Evolutionary conservation across 2,888 invertebrate species (phyloP).

Genomic region (Orchesellides sinensis): DNA sequence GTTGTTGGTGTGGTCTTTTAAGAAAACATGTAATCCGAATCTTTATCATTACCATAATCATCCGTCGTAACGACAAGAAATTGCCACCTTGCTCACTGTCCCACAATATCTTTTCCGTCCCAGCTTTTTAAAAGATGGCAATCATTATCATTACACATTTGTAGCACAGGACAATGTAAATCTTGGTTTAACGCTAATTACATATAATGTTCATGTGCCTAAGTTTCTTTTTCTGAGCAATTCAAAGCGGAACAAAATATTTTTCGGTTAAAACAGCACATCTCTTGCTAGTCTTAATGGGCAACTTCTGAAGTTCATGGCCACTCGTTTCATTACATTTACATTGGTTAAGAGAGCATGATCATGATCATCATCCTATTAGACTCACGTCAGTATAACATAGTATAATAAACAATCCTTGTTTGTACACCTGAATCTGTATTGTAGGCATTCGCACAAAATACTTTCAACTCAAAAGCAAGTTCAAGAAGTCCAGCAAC

Average conservation of each 20-base stretch:
- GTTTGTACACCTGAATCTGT: neutral
- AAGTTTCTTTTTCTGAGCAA: neutral
- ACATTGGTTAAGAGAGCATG: slow-evolving; percentile 2
- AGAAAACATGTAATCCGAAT: neutral
- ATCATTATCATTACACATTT: too few relatives aligned
- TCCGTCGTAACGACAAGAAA: neutral
- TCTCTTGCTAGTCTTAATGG: neutral
- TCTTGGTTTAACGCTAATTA: neutral
- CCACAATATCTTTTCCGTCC: neutral
- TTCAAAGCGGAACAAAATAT: neutral
- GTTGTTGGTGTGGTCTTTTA: neutral
- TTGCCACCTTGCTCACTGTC: neutral
- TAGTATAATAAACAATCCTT: neutral
- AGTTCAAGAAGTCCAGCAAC: neutral
- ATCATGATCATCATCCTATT: neutral
- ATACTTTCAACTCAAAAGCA: neutral
- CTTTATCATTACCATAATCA: neutral
- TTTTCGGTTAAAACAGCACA: neutral
- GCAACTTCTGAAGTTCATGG: slow-evolving; percentile 55
- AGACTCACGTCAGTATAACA: neutral
- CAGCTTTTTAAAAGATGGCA: too few relatives aligned
- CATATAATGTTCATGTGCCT: neutral
- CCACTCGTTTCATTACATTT: slow-evolving; percentile 34
- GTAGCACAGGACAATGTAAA: neutral
- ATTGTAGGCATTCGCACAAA: neutral